Evolutionary conservation across 1,140 invertebrate genomes (phyloP).

Genomic region (Thalassaphorura encarpata): DNA sequence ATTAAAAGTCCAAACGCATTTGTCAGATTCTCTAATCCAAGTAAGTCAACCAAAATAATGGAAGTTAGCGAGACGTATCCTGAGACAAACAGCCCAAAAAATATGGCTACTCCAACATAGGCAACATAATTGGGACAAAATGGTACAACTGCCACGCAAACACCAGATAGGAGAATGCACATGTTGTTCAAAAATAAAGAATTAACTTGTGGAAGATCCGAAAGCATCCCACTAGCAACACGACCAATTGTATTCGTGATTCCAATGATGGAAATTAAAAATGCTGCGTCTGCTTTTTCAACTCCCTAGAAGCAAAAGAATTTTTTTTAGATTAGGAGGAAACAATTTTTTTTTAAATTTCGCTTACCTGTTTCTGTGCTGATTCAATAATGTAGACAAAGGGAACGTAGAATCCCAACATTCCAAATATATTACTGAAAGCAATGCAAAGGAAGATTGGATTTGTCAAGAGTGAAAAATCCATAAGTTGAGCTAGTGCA

Average conservation of each 20-base stretch:
- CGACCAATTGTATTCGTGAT: slow-evolving; percentile 84
- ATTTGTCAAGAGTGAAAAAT: slow-evolving; percentile 77
- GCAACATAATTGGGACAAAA: slow-evolving; percentile 65
- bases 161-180: slow-evolving; percentile 77
- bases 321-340: slow-evolving; percentile 6
- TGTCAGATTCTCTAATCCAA: slow-evolving; percentile 89
- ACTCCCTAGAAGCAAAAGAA: slow-evolving; percentile 53
- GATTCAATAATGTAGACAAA: slow-evolving; percentile 87
- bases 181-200: slow-evolving; percentile 89
- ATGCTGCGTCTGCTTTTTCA: slow-evolving; percentile 61
- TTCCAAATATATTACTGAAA: slow-evolving; percentile 87
- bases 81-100: slow-evolving; percentile 91
- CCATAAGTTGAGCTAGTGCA: slow-evolving; percentile 82
- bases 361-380: slow-evolving; percentile 54
- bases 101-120: slow-evolving; percentile 71
- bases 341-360: not conserved
- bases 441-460: slow-evolving; percentile 87
- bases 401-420: slow-evolving; percentile 88
- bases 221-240: slow-evolving; percentile 62
- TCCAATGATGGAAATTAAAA: slow-evolving; percentile 86
- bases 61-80: slow-evolving; percentile 96
- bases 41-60: slow-evolving; percentile 89
- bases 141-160: slow-evolving; percentile 73
- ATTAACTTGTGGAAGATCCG: slow-evolving; percentile 55
- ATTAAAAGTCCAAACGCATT: slow-evolving; percentile 94